These are phyloP conservation scores for Schizothorax lantsangensis DNA, from an alignment of 2,797 vertebrate genomes.

Conservation along the genomic window DNA sequence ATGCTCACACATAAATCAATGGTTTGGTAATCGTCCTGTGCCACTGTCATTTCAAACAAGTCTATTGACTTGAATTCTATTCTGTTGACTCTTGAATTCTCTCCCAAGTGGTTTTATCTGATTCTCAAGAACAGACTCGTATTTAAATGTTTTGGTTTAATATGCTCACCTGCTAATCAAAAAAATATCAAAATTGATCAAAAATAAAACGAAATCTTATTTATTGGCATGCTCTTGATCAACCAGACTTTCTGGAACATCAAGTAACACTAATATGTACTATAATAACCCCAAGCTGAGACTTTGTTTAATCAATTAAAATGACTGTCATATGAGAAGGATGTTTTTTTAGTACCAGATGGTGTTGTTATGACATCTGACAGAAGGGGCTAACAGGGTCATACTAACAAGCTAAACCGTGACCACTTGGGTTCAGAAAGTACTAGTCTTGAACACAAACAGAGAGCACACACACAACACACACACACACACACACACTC, in stretches of 20 bases:
- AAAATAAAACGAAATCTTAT: no score
- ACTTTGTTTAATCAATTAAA: background rate
- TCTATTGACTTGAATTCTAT: background rate
- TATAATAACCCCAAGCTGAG: background rate
- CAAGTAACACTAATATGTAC: background rate
- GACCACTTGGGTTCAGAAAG: slow-evolving; percentile 18
- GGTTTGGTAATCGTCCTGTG: background rate
- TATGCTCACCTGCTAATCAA: background rate
- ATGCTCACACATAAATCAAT: background rate
- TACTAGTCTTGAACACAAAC: slow-evolving; percentile 4
- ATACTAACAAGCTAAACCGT: slow-evolving; percentile 9
- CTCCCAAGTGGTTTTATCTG: background rate
- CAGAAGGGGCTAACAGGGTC: background rate
- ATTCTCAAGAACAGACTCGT: no score
- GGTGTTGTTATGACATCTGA: background rate
- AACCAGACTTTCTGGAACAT: background rate
- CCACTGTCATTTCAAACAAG: background rate
- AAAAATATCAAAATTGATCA: no score
- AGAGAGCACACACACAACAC: background rate
- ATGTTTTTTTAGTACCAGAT: background rate
- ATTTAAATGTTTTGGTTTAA: background rate
- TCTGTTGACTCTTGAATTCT: background rate
- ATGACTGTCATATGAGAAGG: background rate
- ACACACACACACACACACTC: background rate
- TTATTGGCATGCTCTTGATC: no score